Evolutionary conservation across 1,140 invertebrate genomes (phyloP).

Genomic region (Plutomurus gul): DNA sequence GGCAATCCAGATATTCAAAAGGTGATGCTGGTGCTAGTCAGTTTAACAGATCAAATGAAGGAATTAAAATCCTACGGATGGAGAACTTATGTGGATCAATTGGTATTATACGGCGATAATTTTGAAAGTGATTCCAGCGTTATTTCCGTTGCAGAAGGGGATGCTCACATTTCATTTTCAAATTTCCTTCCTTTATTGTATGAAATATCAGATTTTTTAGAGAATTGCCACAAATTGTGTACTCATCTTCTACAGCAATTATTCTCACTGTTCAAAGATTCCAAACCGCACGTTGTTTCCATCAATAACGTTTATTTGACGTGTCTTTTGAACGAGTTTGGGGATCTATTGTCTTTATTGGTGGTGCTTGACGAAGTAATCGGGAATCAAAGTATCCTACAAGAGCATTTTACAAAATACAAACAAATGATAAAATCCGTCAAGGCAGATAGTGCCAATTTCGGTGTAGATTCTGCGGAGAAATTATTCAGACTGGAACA

Average conservation of each 20-base stretch:
- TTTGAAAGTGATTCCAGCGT: constrained; percentile 10
- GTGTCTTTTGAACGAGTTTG: constrained; percentile 66
- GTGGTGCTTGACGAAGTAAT: constrained; percentile 75
- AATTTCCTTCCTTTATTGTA: constrained; percentile 45
- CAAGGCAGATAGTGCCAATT: constrained; percentile 69
- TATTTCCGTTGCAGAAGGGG: constrained; percentile 42
- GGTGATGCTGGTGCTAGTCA: constrained; percentile 48
- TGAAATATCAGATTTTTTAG: constrained; percentile 35
- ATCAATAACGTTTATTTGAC: constrained; percentile 41
- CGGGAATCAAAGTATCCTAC: constrained; percentile 63
- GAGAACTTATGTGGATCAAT: constrained; percentile 26
- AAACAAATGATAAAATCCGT: constrained; percentile 70
- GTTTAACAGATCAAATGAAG: constrained; percentile 42
- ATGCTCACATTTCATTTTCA: constrained; percentile 46
- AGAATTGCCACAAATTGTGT: background rate
- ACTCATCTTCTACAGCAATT: constrained; percentile 43
- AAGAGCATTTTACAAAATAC: constrained; percentile 74
- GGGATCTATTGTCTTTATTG: constrained; percentile 70
- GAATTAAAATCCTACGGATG: constrained; percentile 30
- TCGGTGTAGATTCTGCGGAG: constrained; percentile 61
- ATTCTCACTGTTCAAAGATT: constrained; percentile 49
- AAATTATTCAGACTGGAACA: constrained; percentile 69
- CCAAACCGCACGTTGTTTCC: constrained; percentile 48
- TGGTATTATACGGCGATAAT: constrained; percentile 50
- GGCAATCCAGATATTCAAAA: constrained; percentile 50